These are phyloP conservation scores for Luperina nickerlii DNA, from an alignment of 2,888 invertebrate species.

Conservation along the genomic window DNA sequence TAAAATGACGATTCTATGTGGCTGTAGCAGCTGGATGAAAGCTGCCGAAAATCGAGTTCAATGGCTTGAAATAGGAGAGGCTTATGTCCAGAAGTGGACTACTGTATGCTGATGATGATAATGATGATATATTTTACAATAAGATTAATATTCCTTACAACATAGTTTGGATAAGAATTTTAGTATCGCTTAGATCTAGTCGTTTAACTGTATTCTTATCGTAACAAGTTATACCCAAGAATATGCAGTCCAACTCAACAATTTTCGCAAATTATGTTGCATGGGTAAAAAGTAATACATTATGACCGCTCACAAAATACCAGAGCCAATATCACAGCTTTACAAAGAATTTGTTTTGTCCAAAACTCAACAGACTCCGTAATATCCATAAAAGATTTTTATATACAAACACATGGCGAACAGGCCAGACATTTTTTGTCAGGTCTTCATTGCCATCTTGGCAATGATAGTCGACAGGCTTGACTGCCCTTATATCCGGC, in stretches of 20 bases:
- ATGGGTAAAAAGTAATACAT: conserved; percentile 23
- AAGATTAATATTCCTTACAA: neutral
- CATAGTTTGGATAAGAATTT: neutral
- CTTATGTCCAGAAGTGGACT: neutral
- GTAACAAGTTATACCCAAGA: neutral
- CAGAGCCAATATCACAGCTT: conserved; percentile 23
- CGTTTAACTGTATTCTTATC: neutral
- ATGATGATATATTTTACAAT: neutral
- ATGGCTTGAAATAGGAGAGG: neutral
- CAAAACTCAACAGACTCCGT: conserved; percentile 46
- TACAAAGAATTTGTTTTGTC: conserved; percentile 47
- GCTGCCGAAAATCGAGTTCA: neutral
- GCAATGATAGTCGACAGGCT: too few species aligned
- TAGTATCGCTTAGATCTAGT: neutral
- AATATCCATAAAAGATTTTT: conserved; percentile 46
- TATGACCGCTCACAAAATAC: conserved; percentile 34
- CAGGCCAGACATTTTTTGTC: conserved; percentile 56
- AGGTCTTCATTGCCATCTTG: neutral
- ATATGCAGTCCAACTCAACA: conserved; percentile 18
- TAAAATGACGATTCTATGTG: neutral
- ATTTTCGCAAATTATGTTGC: conserved; percentile 12
- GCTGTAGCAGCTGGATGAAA: neutral
- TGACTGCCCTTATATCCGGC: too few species aligned
- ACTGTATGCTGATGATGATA: neutral
- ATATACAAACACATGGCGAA: conserved; percentile 57